Evolutionary conservation across 2,888 invertebrate species (phyloP).

Genomic region (Hydriomena furcata): DNA sequence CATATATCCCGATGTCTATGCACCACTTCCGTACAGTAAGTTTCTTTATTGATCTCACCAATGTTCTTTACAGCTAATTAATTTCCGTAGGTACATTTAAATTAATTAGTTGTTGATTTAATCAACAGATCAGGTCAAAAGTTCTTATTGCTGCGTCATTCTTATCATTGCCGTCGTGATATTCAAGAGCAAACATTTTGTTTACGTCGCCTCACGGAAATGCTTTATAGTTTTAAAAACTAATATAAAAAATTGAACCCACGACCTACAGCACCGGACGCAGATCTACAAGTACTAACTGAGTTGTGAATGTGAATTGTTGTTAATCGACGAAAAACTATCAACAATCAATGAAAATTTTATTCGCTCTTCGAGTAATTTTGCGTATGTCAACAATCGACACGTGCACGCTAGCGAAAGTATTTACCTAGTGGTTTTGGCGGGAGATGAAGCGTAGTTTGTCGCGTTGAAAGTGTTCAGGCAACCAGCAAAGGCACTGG

Average conservation of each 20-base stretch:
- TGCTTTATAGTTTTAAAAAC: too few species aligned
- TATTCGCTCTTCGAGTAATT: too few species aligned
- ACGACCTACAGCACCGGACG: too few species aligned
- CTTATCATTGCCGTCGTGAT: background rate
- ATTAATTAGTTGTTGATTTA: constrained; percentile 1
- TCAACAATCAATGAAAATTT: too few species aligned
- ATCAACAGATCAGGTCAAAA: constrained; percentile 1
- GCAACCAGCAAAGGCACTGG: constrained; percentile 32
- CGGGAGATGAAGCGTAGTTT: constrained; percentile 59
- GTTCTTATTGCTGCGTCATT: constrained; percentile 4
- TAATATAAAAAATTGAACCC: too few species aligned
- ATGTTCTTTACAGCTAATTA: background rate
- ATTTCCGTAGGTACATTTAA: background rate
- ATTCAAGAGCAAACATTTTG: background rate
- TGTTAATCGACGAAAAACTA: too few species aligned
- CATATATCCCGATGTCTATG: constrained; percentile 89
- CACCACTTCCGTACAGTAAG: constrained; percentile 91
- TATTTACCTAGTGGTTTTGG: constrained; percentile 48
- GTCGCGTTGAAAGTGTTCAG: constrained; percentile 36
- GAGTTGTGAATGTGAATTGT: too few species aligned
- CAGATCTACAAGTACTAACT: too few species aligned
- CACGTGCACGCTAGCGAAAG: constrained; percentile 37
- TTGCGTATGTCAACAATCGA: constrained; percentile 18
- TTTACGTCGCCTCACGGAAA: too few species aligned
- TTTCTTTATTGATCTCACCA: constrained; percentile 49